Evolutionary conservation across 2,888 invertebrate genomes (phyloP), one percentile per base, ranked within the genome.

Genomic region (Actias luna): DNA sequence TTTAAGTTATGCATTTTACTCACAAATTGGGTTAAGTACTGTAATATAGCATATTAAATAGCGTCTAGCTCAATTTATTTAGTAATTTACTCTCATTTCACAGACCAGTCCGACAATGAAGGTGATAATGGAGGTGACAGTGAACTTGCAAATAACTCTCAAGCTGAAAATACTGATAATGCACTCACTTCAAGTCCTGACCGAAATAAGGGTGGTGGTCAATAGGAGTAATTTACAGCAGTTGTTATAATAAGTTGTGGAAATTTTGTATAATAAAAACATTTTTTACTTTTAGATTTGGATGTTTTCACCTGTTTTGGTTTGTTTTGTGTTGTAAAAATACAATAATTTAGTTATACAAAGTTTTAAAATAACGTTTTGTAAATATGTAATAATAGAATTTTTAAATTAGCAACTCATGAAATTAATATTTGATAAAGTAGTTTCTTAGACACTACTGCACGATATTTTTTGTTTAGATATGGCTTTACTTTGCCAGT

Each of bases 61-160:
- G 36, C 25, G 12, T 22, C 46, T 46, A 18, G 1, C 42, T 25
- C 22, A 46, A 22, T 3, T 16, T 29, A 16, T 58, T 29, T 42
- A 60, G 35, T 36, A 36, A 39, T 65, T 68, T 69, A 42, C 7
- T 42, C 7, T 42, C n/a, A 58, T 55, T 65, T 75, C 77, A 63
- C 76, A 88, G 92, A 91, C 63, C 85, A 87, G 80, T 92, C 92
- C 8, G 92, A 92, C 66, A 92, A 92, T 77, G 92, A 92, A 78
- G 92, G 88, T 12, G 92, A 92, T 5, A 89, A 87, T 70, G 87
- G 85, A 64, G 89, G 82, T 5, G 91, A 90, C 60, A 84, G 82
- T 74, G 92, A 92, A 8, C 87, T 86, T 71, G 80, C 85, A 39
- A 92, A 87, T 70, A 89, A 79, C 70, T 89, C 90, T 5, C 92